A percentile compares a stretch with the other conserved stretches of the same genome.
Evolutionary conservation across 2,888 invertebrate species (phyloP).

Genomic region (Augiades crinisus): DNA sequence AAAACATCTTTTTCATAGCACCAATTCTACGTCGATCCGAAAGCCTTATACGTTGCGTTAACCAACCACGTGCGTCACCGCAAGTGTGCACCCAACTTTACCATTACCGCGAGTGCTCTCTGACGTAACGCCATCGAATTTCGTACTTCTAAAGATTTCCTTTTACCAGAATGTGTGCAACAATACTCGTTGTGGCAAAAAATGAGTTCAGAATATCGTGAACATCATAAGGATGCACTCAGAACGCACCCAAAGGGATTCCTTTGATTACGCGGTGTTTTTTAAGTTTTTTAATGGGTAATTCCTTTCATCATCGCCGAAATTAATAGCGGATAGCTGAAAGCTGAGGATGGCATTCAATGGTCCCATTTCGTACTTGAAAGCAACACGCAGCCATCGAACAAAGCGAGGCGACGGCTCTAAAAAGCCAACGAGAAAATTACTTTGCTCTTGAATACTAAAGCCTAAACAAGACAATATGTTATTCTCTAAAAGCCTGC

Average conservation of each 20-base stretch:
- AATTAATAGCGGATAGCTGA: constrained; percentile 23
- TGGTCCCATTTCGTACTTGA: constrained; percentile 14
- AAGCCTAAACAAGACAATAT: constrained; percentile 25
- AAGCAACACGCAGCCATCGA: constrained; percentile 4
- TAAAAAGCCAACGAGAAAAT: constrained; percentile 21
- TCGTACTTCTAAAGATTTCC: constrained; percentile 34
- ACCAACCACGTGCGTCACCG: not conserved
- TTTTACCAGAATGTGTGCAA: constrained; percentile 25
- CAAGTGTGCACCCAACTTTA: constrained; percentile 29
- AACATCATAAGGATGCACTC: constrained; percentile 23
- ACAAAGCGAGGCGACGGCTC: constrained; percentile 17
- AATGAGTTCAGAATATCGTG: constrained; percentile 15
- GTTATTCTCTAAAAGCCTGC: constrained; percentile 26
- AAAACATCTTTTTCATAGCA: no score
- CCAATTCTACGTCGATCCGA: no score
- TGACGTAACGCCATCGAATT: constrained; percentile 36
- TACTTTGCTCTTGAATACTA: constrained; percentile 18
- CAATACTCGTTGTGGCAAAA: constrained; percentile 30
- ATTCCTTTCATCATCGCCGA: constrained; percentile 28
- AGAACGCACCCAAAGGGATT: constrained; percentile 11
- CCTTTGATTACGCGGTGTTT: constrained; percentile 28
- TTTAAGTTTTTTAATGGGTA: constrained; percentile 27
- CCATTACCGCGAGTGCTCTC: constrained; percentile 34
- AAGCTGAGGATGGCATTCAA: constrained; percentile 24
- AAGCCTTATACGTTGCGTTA: not conserved